Percentiles rank a stretch among this genome's conserved stretches.
Evolutionary conservation across 2,113 vertebrate species (phyloP).

Genomic region (Acanthochromis polyacanthus): DNA sequence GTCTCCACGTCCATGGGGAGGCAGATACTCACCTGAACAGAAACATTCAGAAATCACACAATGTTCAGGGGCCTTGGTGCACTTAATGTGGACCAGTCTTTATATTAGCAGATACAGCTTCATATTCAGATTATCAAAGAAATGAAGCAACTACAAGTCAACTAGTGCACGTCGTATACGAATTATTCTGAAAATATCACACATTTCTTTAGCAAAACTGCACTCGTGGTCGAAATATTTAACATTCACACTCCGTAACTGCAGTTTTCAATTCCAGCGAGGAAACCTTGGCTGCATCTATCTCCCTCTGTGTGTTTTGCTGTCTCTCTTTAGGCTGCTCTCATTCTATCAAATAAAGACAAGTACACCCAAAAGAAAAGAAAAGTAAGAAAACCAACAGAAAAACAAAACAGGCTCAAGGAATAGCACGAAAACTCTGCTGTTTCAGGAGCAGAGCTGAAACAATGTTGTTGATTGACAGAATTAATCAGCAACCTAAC

Average conservation of each 20-base stretch:
- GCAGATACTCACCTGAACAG: slow-evolving; percentile 89
- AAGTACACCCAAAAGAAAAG: not conserved
- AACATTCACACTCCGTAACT: not conserved
- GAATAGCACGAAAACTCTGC: too few relatives aligned
- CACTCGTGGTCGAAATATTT: not conserved
- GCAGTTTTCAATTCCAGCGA: not conserved
- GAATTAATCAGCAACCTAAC: too few relatives aligned
- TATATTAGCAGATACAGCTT: not conserved
- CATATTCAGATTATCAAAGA: too few relatives aligned
- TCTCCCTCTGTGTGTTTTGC: not conserved
- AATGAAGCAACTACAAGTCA: too few relatives aligned
- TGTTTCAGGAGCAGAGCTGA: too few relatives aligned
- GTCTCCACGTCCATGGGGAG: slow-evolving; percentile 97
- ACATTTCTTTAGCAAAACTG: not conserved
- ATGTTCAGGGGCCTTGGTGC: not conserved
- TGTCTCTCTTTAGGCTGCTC: not conserved
- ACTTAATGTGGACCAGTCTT: not conserved
- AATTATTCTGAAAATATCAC: not conserved
- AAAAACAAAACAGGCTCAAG: too few relatives aligned
- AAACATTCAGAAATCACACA: not conserved
- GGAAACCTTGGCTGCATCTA: not conserved
- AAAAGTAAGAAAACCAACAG: not conserved
- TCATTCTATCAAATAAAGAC: not conserved
- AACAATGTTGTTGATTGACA: too few relatives aligned
- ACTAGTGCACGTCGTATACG: not conserved